Base-by-base conservation (phyloP, 1,140 invertebrate species). In the Thrips palmi region DNA sequence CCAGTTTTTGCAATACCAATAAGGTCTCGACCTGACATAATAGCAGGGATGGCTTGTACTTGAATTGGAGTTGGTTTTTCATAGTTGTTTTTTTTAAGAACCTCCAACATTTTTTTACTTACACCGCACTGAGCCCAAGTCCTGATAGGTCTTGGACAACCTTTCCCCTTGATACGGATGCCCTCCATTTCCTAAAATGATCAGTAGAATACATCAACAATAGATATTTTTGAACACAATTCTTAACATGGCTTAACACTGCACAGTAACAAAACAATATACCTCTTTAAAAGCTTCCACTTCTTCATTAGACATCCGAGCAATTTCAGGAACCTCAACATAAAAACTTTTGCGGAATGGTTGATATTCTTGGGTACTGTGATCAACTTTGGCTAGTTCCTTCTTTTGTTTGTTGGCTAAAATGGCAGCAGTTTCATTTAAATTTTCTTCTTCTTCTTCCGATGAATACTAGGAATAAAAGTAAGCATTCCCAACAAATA, bases 1-100 rank as follows among this genome's bases (percentile, higher is more conserved):
- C 92, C 93, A 17, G 96, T 98, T 65, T 98, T 98, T 4, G 96
- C 96, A 54, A 98, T 98, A 39, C 94, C 94, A 53, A 99, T 98
- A 22, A 99, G 64, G 65, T 99, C 93, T 37, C 92, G 56, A 15
- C 78, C 77, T 40, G 82, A 92, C 92, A 99, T 97, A 43, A 98
- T 88, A n/a, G 89, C 84, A 19, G 94, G 94, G 55, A 99, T 91
- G 7, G 92, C 92, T 63, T 99, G 94, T 32, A 85, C 75, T 58
- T 99, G 96, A 52, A 99, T 98, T 1, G 96, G 94, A 3, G 96
- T 99, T 3, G 96, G 96, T 59, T 94, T 97, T 47, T 93, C 87
- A 58, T 93, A 98, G 40, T 71, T 71, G 23, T 92, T 62, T 62
- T 83, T 91, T 55, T 92, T 96, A 15, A 99, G 57, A 43, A 88